Conservation (phyloP, 2,113 vertebrate genomes). For the Sylvia atricapilla region DNA sequence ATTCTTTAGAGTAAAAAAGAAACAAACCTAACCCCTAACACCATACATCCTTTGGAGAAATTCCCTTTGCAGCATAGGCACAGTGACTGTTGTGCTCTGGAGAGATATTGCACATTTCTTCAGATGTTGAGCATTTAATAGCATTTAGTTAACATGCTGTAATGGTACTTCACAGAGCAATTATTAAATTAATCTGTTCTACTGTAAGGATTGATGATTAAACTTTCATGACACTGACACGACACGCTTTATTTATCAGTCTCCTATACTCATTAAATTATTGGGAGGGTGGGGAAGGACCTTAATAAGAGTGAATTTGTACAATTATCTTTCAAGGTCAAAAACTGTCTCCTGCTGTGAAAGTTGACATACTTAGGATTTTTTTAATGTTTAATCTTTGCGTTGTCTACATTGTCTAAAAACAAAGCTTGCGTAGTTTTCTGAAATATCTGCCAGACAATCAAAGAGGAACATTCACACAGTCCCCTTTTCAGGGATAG, state of each 20-base stretch:
- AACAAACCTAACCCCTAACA: too few relatives aligned
- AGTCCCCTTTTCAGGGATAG: neutral
- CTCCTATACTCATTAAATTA: slow-evolving; percentile 34
- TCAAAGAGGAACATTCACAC: neutral
- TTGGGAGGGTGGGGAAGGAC: neutral
- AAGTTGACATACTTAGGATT: neutral
- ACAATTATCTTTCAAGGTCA: slow-evolving; percentile 46
- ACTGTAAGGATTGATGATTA: slow-evolving; percentile 35
- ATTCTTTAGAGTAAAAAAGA: too few relatives aligned
- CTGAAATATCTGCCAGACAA: neutral
- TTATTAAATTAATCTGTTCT: slow-evolving; percentile 57
- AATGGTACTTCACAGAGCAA: neutral
- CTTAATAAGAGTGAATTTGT: neutral
- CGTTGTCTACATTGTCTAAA: neutral
- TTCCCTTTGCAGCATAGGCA: neutral
- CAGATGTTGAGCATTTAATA: neutral
- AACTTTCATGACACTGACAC: slow-evolving; percentile 25
- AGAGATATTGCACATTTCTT: neutral
- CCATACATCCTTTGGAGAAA: neutral
- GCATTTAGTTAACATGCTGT: slow-evolving; percentile 4
- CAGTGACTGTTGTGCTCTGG: neutral
- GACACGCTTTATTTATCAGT: slow-evolving; percentile 7
- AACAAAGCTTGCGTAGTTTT: neutral
- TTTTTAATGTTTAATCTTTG: neutral
- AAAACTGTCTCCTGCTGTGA: neutral